Percentiles rank a stretch among this genome's conserved stretches.
Conservation (phyloP, 1,140 invertebrate species). For the Eufriesea mexicana region DNA sequence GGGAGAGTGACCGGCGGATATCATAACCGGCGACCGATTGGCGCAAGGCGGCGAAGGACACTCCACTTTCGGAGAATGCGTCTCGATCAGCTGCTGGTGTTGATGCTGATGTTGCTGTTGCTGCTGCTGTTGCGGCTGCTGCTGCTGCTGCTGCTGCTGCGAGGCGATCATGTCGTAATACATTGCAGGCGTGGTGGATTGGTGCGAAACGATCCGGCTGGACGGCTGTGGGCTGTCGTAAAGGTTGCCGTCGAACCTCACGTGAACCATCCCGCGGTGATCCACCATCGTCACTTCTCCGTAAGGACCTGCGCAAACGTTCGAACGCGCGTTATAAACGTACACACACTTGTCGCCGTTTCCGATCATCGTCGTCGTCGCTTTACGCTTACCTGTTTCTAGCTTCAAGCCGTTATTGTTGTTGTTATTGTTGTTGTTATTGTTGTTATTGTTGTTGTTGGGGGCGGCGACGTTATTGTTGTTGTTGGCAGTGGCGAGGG, state of each 20-base stretch:
- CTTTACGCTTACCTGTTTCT: slow-evolving; percentile 73
- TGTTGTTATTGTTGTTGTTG: slow-evolving; percentile 72
- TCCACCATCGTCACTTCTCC: slow-evolving; percentile 72
- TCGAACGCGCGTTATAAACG: neutral
- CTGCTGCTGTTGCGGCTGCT: slow-evolving; percentile 68
- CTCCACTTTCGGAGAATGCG: slow-evolving; percentile 78
- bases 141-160: slow-evolving; percentile 70
- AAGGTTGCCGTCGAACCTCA: slow-evolving; percentile 56
- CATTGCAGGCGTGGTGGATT: slow-evolving; percentile 45
- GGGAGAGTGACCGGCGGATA: slow-evolving; percentile 74
- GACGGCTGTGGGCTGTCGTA: slow-evolving; percentile 62
- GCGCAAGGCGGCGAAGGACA: slow-evolving; percentile 74
- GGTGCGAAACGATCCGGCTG: slow-evolving; percentile 65
- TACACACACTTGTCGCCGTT: too few species aligned
- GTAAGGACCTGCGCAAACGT: slow-evolving; percentile 74
- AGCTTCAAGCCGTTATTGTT: slow-evolving; percentile 71
- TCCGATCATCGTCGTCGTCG: neutral
- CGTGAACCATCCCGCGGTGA: slow-evolving; percentile 64
- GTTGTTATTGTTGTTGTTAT: slow-evolving; percentile 72
- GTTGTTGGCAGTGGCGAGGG: slow-evolving; percentile 48
- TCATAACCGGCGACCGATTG: slow-evolving; percentile 73
- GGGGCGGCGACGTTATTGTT: slow-evolving; percentile 68
- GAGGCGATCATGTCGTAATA: slow-evolving; percentile 73
- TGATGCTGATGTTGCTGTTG: slow-evolving; percentile 69
- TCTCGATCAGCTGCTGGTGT: slow-evolving; percentile 70